Evolutionary conservation across 2,888 invertebrate species (phyloP).

Genomic region (Branchipolynoe longqiensis): DNA sequence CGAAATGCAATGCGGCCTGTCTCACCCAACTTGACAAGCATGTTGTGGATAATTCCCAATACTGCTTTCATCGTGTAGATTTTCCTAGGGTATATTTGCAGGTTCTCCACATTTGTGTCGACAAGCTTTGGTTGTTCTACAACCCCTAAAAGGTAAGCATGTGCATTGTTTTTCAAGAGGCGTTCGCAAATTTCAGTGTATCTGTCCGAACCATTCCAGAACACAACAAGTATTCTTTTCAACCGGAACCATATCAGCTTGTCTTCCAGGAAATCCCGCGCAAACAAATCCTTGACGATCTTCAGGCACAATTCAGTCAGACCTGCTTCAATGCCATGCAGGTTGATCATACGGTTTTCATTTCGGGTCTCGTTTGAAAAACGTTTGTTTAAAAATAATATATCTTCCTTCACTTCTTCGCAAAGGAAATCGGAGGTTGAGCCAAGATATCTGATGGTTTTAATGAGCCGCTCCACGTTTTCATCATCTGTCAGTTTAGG

Average conservation of each 20-base stretch:
- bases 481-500: too few species aligned
- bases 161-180: neutral
- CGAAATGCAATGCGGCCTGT: slow-evolving; percentile 68
- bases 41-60: slow-evolving; percentile 74
- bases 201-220: slow-evolving; percentile 34
- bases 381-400: neutral
- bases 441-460: too few species aligned
- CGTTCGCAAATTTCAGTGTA: neutral
- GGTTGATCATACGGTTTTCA: neutral
- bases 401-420: neutral
- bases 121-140: slow-evolving; percentile 28
- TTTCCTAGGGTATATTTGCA: neutral
- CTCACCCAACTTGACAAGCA: slow-evolving; percentile 68
- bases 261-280: slow-evolving; percentile 10
- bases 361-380: neutral
- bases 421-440: neutral
- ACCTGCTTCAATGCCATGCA: neutral
- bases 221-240: neutral
- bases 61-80: slow-evolving; percentile 68
- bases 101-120: neutral
- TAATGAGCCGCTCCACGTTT: too few species aligned
- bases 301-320: slow-evolving; percentile 5
- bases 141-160: neutral
- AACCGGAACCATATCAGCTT: neutral
- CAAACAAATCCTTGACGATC: slow-evolving; percentile 8